Percentiles rank a stretch among this genome's conserved stretches.
phyloP scores from a whole-genome alignment of 35 echinoderm and acorn worm species.

The Heliocidaris tuberculata region DNA sequence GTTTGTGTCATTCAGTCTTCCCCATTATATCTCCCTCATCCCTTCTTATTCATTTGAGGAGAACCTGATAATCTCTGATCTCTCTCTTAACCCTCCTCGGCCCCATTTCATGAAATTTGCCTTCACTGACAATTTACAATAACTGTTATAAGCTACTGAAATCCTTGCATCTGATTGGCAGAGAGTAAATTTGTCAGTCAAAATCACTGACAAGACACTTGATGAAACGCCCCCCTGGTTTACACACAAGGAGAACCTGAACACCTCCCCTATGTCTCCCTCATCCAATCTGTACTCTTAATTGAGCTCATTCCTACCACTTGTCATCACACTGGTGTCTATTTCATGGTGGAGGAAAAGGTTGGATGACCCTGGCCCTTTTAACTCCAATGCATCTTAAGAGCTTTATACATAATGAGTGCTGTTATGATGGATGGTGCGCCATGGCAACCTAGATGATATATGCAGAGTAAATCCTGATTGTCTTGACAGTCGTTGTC shows the following conservation, averaged over 20 bases:
- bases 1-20: too few relatives aligned
- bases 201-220: too few relatives aligned
- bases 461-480: background rate
- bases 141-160: too few relatives aligned
- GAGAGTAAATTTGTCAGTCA: too few relatives aligned
- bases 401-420: background rate
- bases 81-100: too few relatives aligned
- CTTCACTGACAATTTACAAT: too few relatives aligned
- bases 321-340: background rate
- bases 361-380: background rate
- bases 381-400: background rate
- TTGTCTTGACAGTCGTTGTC: background rate
- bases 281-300: background rate
- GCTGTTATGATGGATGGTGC: background rate
- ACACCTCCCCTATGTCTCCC: background rate
- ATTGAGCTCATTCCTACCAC: slow-evolving; percentile 15
- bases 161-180: too few relatives aligned
- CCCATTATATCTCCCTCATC: too few relatives aligned
- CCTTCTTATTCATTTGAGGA: too few relatives aligned
- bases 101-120: too few relatives aligned
- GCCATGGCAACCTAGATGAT: background rate
- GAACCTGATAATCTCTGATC: too few relatives aligned
- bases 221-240: background rate
- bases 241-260: background rate
- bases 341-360: slow-evolving; percentile 7